Evolutionary conservation across 2,888 invertebrate genomes (phyloP), one percentile per base, ranked within the genome.

Genomic region (Gasteruption jaculator): DNA sequence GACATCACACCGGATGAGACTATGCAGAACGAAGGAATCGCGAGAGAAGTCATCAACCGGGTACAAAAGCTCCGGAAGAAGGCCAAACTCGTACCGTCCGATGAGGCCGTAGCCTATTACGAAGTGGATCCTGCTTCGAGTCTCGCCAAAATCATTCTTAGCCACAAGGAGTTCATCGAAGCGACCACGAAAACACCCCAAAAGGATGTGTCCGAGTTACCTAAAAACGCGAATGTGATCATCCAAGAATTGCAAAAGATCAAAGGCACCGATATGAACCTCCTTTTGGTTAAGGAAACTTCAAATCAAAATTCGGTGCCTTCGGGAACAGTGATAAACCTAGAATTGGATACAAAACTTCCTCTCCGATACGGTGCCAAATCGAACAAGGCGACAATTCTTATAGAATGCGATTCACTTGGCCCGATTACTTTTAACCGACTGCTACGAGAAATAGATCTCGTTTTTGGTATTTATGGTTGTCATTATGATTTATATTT

Each of bases 61-160:
- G 81, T 99, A 20, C 99, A 99, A 68, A 96, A 94, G 70, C 75
- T 99, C 8, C 77, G 97, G 44, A 99, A 99, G 73, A 93, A 94
- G 73, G 94, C 90, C 0, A 85, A 87, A 58, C 76, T 96, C 22
- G 86, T 93, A 15, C 95, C 95, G 0, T 86, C 91, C 1, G 95
- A 97, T 72, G 84, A 86, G 48, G 91, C 95, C 4, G 78, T 81
- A 27, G 86, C 92, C 8, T 91, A 81, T 70, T 91, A 86, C 63
- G 73, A 78, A 18, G 78, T 85, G 1, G 81, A 79, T 45, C 53
- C 65, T 1, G 56, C 60, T 6, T 78, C 81, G 45, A 81, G 82
- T 50, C 73, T 91, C 27, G 71, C 77, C 3, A 79, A 82, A 44
- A 80, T 94, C 15, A 80, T 91, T 26, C 72, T 73, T 26, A 78